Percentiles rank a stretch among this genome's conserved stretches.
Conservation (phyloP, 1,140 invertebrate genomes). For the Drosophila willistoni region DNA sequence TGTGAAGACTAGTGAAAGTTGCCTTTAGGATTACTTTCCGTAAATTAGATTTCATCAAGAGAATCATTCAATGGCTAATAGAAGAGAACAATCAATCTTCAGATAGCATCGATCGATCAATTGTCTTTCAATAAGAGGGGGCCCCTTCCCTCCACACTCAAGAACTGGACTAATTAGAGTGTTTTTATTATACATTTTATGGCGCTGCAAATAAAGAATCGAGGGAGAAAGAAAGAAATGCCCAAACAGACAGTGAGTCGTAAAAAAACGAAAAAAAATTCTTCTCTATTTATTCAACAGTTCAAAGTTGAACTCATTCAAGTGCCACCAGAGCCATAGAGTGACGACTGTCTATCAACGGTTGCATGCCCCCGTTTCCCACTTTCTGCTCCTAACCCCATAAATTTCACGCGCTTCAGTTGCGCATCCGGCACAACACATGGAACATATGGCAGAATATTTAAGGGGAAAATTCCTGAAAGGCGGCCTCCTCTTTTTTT, state of each 20-base stretch:
- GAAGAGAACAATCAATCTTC: slow-evolving; percentile 45
- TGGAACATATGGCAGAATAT: slow-evolving; percentile 67
- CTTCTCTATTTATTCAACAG: slow-evolving; percentile 45
- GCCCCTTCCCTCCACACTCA: not conserved
- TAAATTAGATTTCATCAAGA: slow-evolving; percentile 39
- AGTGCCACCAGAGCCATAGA: slow-evolving; percentile 54
- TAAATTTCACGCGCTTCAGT: slow-evolving; percentile 77
- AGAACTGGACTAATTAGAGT: slow-evolving; percentile 59
- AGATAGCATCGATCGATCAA: slow-evolving; percentile 26
- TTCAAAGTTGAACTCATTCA: slow-evolving; percentile 72
- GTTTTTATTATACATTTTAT: slow-evolving; percentile 60
- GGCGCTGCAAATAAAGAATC: slow-evolving; percentile 27
- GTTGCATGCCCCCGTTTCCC: slow-evolving; percentile 22
- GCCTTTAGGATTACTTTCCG: not conserved
- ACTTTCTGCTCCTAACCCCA: slow-evolving; percentile 27
- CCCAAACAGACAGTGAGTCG: not conserved
- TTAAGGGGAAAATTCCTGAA: slow-evolving; percentile 54
- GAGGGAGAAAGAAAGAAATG: slow-evolving; percentile 39
- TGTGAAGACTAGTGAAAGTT: slow-evolving; percentile 18
- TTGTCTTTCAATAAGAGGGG: slow-evolving; percentile 45
- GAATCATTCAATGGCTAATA: slow-evolving; percentile 44
- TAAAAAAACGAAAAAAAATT: not conserved
- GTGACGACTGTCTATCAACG: slow-evolving; percentile 68
- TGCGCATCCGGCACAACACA: slow-evolving; percentile 64
- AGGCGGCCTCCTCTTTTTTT: not conserved